These are phyloP conservation scores for Anoura caudifer DNA, from an alignment of 2,113 vertebrate species.

Conservation along the genomic window DNA sequence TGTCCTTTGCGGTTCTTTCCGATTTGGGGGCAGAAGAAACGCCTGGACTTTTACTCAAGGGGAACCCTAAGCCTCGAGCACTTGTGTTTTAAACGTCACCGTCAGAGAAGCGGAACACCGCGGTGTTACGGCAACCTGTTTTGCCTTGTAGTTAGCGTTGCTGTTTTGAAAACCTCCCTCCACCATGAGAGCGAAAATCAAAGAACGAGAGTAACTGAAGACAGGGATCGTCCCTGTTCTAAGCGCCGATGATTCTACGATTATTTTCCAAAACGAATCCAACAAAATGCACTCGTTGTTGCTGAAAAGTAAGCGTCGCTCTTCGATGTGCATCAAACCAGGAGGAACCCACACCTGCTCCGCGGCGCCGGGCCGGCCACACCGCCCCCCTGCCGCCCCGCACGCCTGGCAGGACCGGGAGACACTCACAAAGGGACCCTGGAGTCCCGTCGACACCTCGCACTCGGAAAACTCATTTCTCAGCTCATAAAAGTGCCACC, in stretches of 20 bases:
- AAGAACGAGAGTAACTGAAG: background rate
- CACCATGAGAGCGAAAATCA: background rate
- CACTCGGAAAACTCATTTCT: slow-evolving; percentile 7
- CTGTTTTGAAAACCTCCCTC: background rate
- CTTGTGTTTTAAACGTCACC: background rate
- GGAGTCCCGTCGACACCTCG: background rate
- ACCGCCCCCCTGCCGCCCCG: background rate
- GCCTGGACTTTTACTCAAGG: background rate
- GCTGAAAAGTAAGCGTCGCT: background rate
- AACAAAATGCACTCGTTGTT: background rate
- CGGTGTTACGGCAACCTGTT: background rate
- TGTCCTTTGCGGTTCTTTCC: background rate
- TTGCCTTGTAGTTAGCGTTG: background rate
- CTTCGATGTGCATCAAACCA: background rate
- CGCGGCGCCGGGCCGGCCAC: background rate
- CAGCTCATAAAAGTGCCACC: background rate
- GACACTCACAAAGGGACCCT: background rate
- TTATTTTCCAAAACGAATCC: background rate
- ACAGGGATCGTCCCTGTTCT: background rate
- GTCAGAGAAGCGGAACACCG: background rate
- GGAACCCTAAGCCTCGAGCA: background rate
- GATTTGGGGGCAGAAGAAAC: background rate
- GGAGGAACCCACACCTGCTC: background rate
- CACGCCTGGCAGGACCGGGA: background rate
- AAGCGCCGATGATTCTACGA: background rate